phyloP scores from a whole-genome alignment of 1,140 invertebrate species.

The Pseudomyrmex gracilis region DNA sequence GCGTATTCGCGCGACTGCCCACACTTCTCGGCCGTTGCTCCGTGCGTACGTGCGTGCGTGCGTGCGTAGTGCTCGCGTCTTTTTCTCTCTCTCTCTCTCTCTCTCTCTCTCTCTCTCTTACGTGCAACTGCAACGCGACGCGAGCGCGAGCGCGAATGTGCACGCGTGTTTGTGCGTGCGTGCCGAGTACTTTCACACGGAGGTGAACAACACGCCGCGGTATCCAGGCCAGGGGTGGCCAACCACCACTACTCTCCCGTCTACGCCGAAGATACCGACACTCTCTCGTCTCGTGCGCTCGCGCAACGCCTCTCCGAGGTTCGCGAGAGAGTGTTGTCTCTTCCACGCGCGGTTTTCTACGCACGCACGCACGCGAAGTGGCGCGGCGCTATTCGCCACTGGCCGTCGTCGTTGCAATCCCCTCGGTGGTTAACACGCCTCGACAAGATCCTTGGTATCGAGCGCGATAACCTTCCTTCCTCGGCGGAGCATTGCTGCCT shows the following conservation, averaged over 20 bases:
- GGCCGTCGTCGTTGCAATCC: constrained; percentile 14
- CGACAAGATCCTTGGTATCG: constrained; percentile 58
- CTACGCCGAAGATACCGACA: constrained; percentile 28
- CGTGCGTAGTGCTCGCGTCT: neutral
- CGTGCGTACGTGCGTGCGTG: constrained; percentile 23
- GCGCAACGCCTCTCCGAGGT: constrained; percentile 42
- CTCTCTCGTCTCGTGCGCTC: constrained; percentile 35
- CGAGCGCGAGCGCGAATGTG: constrained; percentile 30
- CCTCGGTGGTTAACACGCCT: constrained; percentile 43
- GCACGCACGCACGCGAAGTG: constrained; percentile 17
- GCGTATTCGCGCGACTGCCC: constrained; percentile 41
- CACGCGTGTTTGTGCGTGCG: constrained; percentile 4
- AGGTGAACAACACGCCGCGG: constrained; percentile 81
- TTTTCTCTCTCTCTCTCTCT: too few relatives aligned
- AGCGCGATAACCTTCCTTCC: constrained; percentile 67
- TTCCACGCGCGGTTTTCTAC: neutral
- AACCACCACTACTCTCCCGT: constrained; percentile 65
- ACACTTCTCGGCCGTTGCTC: constrained; percentile 61
- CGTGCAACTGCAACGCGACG: constrained; percentile 14
- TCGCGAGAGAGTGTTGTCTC: constrained; percentile 25
- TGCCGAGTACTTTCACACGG: constrained; percentile 80
- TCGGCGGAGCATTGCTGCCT: constrained; percentile 48
- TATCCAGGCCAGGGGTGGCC: constrained; percentile 83
- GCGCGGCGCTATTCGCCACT: neutral
- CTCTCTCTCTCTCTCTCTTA: neutral